These are phyloP conservation scores for Scomber colias DNA, from an alignment of 2,113 vertebrate species.

Conservation along the genomic window DNA sequence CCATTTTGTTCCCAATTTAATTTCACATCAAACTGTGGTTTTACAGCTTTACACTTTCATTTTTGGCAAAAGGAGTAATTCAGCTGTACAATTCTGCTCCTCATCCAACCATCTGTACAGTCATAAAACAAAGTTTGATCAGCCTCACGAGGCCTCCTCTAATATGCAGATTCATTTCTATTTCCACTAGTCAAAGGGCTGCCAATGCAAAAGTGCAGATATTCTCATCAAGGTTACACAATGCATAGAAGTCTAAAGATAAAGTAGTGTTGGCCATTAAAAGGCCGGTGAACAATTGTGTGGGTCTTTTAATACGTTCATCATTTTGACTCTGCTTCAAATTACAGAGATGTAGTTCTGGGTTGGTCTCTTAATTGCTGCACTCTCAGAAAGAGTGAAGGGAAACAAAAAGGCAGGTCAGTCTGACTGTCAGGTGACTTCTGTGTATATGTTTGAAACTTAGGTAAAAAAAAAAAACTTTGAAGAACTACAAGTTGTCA, in stretches of 20 bases:
- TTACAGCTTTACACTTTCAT: slow-evolving; percentile 12
- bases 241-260: background rate
- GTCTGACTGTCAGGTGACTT: slow-evolving; percentile 2
- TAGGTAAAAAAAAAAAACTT: slow-evolving; percentile 10
- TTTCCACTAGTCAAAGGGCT: slow-evolving; percentile 7
- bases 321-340: slow-evolving; percentile 1
- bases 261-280: background rate
- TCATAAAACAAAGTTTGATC: slow-evolving; percentile 52
- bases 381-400: background rate
- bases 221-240: background rate
- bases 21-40: slow-evolving; percentile 16
- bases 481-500: slow-evolving; percentile 29
- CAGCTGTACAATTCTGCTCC: slow-evolving; percentile 22
- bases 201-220: background rate
- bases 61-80: slow-evolving; percentile 30
- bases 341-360: background rate
- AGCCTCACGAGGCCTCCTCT: background rate
- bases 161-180: slow-evolving; percentile 35
- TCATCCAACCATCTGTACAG: slow-evolving; percentile 24
- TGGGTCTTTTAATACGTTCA: background rate
- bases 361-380: background rate
- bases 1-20: slow-evolving; percentile 34
- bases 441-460: slow-evolving; percentile 11
- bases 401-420: slow-evolving; percentile 12
- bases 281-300: slow-evolving; percentile 16